These are phyloP conservation scores for Tadarida brasiliensis DNA, from an alignment of 2,797 vertebrate genomes.

Conservation along the genomic window DNA sequence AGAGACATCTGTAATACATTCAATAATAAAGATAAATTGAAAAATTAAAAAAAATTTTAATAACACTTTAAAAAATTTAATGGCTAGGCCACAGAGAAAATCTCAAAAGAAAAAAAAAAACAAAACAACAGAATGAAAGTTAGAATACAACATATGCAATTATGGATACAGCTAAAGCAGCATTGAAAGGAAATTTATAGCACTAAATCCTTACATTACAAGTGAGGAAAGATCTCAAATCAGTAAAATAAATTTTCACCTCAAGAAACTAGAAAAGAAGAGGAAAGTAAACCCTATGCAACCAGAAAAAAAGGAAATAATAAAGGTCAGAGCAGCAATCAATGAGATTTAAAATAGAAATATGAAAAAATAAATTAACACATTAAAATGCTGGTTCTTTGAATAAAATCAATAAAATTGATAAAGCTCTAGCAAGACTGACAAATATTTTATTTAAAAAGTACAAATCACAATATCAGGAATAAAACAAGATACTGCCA, in stretches of 20 bases:
- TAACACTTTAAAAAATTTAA: not conserved
- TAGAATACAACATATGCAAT: not conserved
- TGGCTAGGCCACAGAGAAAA: not conserved
- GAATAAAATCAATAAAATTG: not conserved
- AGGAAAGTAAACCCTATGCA: not conserved
- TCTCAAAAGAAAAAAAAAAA: not conserved
- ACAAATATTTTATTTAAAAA: not conserved
- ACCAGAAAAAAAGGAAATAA: not conserved
- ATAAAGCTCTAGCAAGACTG: not conserved
- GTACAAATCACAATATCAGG: not conserved
- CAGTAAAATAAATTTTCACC: not conserved
- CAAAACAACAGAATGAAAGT: not conserved
- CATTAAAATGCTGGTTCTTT: not conserved
- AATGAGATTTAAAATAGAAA: slow-evolving; percentile 49
- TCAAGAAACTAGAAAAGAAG: not conserved
- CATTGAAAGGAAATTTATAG: not conserved
- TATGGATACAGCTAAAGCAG: not conserved
- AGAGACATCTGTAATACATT: too few relatives aligned
- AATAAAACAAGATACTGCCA: not conserved
- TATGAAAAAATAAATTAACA: not conserved
- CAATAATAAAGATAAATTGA: too few relatives aligned
- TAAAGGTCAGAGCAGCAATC: not conserved
- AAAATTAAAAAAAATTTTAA: not conserved
- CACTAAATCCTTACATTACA: not conserved
- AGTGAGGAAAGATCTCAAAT: not conserved